These are phyloP conservation scores for Lycaena phlaeas DNA, from an alignment of 2,888 invertebrate genomes.

Conservation along the genomic window DNA sequence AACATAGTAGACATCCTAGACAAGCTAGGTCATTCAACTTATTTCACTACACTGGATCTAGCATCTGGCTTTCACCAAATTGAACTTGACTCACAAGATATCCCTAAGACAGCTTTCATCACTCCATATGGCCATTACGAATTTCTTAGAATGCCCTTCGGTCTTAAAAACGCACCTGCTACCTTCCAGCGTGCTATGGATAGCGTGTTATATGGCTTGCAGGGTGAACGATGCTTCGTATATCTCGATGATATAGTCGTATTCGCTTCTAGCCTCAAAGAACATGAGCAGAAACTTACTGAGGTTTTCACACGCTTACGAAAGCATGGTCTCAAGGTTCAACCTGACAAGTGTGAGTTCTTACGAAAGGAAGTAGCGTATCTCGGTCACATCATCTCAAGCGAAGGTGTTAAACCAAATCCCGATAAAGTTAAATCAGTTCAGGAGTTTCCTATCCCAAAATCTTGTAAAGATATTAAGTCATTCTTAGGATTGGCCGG, in stretches of 20 bases:
- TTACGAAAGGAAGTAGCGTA: slow-evolving; percentile 30
- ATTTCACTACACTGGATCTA: too few relatives aligned
- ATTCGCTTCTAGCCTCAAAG: slow-evolving; percentile 26
- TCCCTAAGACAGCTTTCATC: too few relatives aligned
- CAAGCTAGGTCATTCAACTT: too few relatives aligned
- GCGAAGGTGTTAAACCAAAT: slow-evolving; percentile 34
- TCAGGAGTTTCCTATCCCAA: slow-evolving; percentile 26
- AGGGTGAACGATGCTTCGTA: slow-evolving; percentile 23
- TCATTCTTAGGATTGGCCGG: slow-evolving; percentile 27
- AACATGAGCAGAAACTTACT: slow-evolving; percentile 27
- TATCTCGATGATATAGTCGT: slow-evolving; percentile 30
- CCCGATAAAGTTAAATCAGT: slow-evolving; percentile 26
- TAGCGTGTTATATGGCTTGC: slow-evolving; percentile 19
- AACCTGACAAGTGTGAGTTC: slow-evolving; percentile 35
- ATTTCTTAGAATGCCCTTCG: slow-evolving; percentile 28
- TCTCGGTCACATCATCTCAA: slow-evolving; percentile 35
- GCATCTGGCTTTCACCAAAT: too few relatives aligned
- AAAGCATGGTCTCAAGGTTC: slow-evolving; percentile 23
- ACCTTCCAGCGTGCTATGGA: slow-evolving; percentile 30
- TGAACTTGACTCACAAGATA: too few relatives aligned
- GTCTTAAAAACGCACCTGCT: slow-evolving; percentile 25
- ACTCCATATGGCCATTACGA: too few relatives aligned
- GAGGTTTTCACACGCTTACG: slow-evolving; percentile 26
- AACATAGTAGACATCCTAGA: too few relatives aligned
- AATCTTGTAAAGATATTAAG: slow-evolving; percentile 28